phyloP scores from a whole-genome alignment of 2,888 invertebrate genomes.

The Cosmopolites sordidus region DNA sequence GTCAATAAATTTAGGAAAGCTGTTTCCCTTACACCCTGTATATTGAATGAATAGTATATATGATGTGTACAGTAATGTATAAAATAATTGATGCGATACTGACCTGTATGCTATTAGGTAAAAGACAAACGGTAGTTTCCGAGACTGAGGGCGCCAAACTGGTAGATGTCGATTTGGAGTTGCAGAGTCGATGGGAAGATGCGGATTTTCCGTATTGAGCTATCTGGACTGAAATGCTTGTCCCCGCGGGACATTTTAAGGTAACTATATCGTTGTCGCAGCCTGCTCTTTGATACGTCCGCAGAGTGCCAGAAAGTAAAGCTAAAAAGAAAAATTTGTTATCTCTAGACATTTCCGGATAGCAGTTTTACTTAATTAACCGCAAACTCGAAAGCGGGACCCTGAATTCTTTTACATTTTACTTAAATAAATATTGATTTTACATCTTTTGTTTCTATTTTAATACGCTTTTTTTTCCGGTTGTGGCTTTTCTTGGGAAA shows the following conservation, averaged over 20 bases:
- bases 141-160: slow-evolving; percentile 43
- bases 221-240: slow-evolving; percentile 84
- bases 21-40: too few relatives aligned
- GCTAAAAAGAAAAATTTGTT: slow-evolving; percentile 54
- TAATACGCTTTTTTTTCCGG: too few relatives aligned
- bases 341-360: background rate
- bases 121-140: slow-evolving; percentile 67
- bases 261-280: slow-evolving; percentile 88
- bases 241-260: slow-evolving; percentile 84
- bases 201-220: slow-evolving; percentile 81
- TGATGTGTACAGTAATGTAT: too few relatives aligned
- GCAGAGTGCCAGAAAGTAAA: slow-evolving; percentile 82
- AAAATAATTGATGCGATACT: slow-evolving; percentile 40
- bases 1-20: too few relatives aligned
- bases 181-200: slow-evolving; percentile 41
- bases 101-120: slow-evolving; percentile 78
- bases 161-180: slow-evolving; percentile 34
- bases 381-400: background rate
- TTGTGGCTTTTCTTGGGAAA: too few relatives aligned
- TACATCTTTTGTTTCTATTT: too few relatives aligned
- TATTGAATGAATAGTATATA: too few relatives aligned
- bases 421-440: too few relatives aligned
- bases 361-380: background rate
- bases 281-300: slow-evolving; percentile 86
- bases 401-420: too few relatives aligned